Evolutionary conservation across 2,113 vertebrate genomes (phyloP).

Genomic region (Spilogale gracilis): DNA sequence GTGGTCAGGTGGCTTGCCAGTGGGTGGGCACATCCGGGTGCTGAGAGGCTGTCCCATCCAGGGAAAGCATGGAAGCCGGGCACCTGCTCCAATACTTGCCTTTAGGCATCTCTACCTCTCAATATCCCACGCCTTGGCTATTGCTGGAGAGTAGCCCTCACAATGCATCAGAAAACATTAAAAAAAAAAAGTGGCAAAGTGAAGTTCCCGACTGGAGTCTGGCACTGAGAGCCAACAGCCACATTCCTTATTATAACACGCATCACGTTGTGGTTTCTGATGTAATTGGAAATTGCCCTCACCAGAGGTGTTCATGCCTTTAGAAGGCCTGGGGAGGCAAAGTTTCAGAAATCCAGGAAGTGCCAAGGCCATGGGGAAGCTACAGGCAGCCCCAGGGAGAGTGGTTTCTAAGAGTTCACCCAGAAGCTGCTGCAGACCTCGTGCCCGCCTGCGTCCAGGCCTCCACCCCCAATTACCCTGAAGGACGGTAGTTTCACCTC

Average conservation of each 20-base stretch:
- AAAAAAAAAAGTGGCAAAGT: background rate
- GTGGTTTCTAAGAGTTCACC: background rate
- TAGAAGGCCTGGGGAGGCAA: background rate
- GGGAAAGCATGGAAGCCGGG: background rate
- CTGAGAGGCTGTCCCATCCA: background rate
- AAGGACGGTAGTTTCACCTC: background rate
- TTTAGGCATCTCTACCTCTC: background rate
- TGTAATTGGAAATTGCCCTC: background rate
- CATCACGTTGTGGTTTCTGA: background rate
- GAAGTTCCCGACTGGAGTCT: background rate
- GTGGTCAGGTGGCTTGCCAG: no score
- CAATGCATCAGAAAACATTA: background rate
- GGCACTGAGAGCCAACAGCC: background rate
- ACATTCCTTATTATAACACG: background rate
- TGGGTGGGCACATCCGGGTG: background rate
- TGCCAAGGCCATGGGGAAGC: accelerated
- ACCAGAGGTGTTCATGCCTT: background rate
- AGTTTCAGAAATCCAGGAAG: background rate
- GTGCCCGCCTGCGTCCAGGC: accelerated
- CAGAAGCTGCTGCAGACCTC: background rate
- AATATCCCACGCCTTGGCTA: background rate
- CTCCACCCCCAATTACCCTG: background rate
- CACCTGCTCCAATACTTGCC: background rate
- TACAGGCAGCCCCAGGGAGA: accelerated
- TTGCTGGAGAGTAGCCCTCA: background rate